These are phyloP conservation scores for Pseudonaja textilis DNA, from an alignment of 2,113 vertebrate species.

Conservation along the genomic window DNA sequence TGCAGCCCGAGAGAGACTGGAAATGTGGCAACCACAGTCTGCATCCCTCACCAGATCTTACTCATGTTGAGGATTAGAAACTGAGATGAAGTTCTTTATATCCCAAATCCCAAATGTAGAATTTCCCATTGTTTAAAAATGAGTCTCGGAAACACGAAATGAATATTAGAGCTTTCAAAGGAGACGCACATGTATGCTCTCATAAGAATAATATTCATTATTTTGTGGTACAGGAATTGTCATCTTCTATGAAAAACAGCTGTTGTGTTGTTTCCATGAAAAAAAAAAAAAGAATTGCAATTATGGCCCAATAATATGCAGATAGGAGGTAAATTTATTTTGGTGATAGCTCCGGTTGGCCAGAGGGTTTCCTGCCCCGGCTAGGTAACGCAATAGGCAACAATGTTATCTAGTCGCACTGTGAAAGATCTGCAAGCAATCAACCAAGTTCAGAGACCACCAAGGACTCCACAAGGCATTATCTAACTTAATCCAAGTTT, in stretches of 20 bases:
- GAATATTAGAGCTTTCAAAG: not conserved
- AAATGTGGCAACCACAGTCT: constrained; percentile 7
- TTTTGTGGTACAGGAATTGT: not conserved
- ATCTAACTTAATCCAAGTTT: not conserved
- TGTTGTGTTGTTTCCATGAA: not conserved
- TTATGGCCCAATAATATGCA: not conserved
- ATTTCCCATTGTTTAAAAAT: not conserved
- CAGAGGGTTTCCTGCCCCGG: not conserved
- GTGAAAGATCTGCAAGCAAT: not conserved
- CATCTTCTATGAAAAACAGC: not conserved
- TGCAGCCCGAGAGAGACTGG: not conserved
- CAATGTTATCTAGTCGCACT: not conserved
- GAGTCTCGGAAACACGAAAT: not conserved
- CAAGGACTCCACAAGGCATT: not conserved
- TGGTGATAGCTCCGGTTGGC: not conserved
- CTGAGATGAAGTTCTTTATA: not conserved
- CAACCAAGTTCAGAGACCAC: not conserved
- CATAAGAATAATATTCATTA: not conserved
- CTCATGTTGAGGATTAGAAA: not conserved
- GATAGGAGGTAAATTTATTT: not conserved
- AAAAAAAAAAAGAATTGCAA: not conserved
- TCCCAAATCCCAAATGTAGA: constrained; percentile 6
- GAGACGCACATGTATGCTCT: not conserved
- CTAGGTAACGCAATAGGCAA: not conserved
- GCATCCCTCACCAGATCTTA: not conserved